Percentiles rank a stretch among this genome's conserved stretches.
These are phyloP conservation scores for Probaryconus sp. DNA, from an alignment of 1,140 invertebrate species.

Conservation along the genomic window DNA sequence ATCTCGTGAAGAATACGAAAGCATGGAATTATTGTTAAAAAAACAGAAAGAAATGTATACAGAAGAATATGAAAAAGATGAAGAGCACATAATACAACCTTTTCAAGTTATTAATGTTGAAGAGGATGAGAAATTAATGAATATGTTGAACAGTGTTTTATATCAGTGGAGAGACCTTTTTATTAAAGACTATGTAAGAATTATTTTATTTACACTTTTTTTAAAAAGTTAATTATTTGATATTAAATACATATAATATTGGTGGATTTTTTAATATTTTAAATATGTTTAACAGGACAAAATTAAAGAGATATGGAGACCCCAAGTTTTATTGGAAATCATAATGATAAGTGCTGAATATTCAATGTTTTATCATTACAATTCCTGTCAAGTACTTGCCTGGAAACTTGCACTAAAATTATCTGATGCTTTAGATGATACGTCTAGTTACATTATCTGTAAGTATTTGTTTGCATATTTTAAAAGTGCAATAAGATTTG, in stretches of 20 bases:
- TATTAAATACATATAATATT: neutral
- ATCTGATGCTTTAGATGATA: slow-evolving; percentile 25
- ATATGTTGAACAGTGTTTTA: slow-evolving; percentile 54
- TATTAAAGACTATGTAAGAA: slow-evolving; percentile 61
- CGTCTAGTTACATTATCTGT: slow-evolving; percentile 25
- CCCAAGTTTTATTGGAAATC: slow-evolving; percentile 15
- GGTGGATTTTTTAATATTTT: neutral
- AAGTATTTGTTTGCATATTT: slow-evolving; percentile 15
- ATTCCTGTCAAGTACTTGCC: slow-evolving; percentile 43
- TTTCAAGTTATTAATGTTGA: slow-evolving; percentile 68
- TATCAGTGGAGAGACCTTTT: slow-evolving; percentile 66
- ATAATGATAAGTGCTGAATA: slow-evolving; percentile 50
- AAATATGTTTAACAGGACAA: slow-evolving; percentile 22
- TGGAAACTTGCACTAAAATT: slow-evolving; percentile 57
- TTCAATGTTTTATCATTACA: slow-evolving; percentile 42
- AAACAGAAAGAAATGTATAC: slow-evolving; percentile 6
- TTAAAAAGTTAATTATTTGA: neutral
- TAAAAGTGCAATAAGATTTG: no score
- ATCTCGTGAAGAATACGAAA: slow-evolving; percentile 65
- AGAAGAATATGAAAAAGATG: slow-evolving; percentile 38
- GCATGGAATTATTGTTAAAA: slow-evolving; percentile 39
- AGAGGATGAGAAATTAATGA: slow-evolving; percentile 58
- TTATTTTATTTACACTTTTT: slow-evolving; percentile 43
- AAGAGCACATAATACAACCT: slow-evolving; percentile 63
- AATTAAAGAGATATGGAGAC: slow-evolving; percentile 39